Evolutionary conservation across 2,888 invertebrate genomes (phyloP), one percentile per base, ranked within the genome.

Genomic region (Hesperia comma): DNA sequence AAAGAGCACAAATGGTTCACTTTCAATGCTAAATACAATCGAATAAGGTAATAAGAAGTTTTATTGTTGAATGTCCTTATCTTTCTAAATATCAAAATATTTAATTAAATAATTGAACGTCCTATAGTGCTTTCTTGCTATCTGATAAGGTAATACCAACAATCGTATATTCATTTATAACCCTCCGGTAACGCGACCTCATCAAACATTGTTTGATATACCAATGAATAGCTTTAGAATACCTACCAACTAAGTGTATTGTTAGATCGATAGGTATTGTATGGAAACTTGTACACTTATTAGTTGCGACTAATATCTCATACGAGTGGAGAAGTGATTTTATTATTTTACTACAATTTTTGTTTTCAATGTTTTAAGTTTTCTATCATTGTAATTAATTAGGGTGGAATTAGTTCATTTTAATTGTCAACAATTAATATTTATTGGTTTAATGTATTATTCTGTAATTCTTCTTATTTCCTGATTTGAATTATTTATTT

Each of bases 401-500:
- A 26, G 15, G 21, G 12, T 15, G 43, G 8, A 41, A 32, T 41
- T 41, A n/a, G 17, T 15, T 58, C 2, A 32, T 26, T 57, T 26
- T 14, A 57, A 43, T 15, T 58, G 41, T 26, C n/a, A 58, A 4
- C 41, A 58, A 43, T 58, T 58, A 12, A 21, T 58, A 8, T 46
- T 46, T 51, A 51, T 43, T 58, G 14, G 26, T 58, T 32, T 15
- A 21, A 21, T 40, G 19, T 40, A 15, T 40, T 32, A 32, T 56
- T 19, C 17, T 62, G 61, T 61, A 53, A 41, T 51, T 33, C 14
- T 53, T 58, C 40, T 57, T 40, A 32, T 32, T 7, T 66, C 5
- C 53, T 43, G 1, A 54, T 53, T 63, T 46, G 46, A 57, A 53
- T 66, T 54, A 66, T 66, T 66, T 66, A 66, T 66, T 66, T 66